phyloP scores from a whole-genome alignment of 2,113 vertebrate species.

The Hypocryptadius cinnamomeus region DNA sequence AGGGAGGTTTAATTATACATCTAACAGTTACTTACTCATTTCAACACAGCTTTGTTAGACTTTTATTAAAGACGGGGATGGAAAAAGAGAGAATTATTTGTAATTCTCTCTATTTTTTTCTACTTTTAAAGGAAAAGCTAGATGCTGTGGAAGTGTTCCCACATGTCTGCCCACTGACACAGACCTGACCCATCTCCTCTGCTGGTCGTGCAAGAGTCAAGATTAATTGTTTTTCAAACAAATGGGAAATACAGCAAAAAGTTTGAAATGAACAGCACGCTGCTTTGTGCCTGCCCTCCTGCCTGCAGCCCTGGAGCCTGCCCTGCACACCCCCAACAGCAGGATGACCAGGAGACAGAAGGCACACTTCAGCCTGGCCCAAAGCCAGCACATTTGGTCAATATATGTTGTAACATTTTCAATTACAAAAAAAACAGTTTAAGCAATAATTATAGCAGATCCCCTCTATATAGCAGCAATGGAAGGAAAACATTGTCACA shows the following conservation, averaged over 20 bases:
- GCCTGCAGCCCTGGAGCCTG: not conserved
- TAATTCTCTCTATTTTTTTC: conserved; percentile 5
- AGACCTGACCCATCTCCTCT: not conserved
- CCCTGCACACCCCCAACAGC: accelerated
- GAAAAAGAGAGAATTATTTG: conserved; percentile 37
- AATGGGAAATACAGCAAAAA: not conserved
- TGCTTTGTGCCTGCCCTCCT: not conserved
- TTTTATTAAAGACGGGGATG: conserved; percentile 53
- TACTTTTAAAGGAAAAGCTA: not conserved
- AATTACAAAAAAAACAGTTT: not conserved
- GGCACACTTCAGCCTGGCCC: not conserved
- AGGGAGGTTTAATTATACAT: conserved; percentile 65
- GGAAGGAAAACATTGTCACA: not conserved
- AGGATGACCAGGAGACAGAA: not conserved
- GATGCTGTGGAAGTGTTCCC: not conserved
- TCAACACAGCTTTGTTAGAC: conserved; percentile 49
- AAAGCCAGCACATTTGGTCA: not conserved
- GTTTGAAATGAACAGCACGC: not conserved
- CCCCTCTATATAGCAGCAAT: not conserved
- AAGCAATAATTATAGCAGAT: not conserved
- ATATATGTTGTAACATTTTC: not conserved
- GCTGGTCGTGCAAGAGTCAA: accelerated
- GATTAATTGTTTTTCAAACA: not conserved
- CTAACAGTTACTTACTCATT: conserved; percentile 50
- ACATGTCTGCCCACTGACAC: not conserved